Evolutionary conservation across 2,888 invertebrate genomes (phyloP), one percentile per base, ranked within the genome.

Genomic region (Dasysyrphus albostriatus): DNA sequence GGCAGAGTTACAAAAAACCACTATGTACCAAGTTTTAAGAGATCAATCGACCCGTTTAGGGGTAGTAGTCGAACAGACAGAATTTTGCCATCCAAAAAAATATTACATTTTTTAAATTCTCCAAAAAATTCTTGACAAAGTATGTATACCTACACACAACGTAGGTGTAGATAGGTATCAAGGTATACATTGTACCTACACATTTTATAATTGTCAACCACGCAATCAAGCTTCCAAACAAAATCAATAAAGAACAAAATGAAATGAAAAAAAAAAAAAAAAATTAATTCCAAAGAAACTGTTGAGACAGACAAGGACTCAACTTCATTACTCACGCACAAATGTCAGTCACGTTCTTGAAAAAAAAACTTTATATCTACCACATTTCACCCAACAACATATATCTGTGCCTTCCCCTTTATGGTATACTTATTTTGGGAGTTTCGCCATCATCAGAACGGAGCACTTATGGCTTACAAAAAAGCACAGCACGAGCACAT

Each of bases 341-440:
- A 24, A 24, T 59, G 59, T 59, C 67, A 67, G 73, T 78, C 83
- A 83, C 83, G 78, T 83, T 44, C 67, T 56, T 67, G 32, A 69
- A 47, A 56, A 44, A n/a, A 54, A 42, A 61, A 61, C 5, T 61
- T 42, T 63, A 67, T 72, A 49, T 24, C 2, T 32, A 32, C 19
- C 39, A 67, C 51, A 51, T 51, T 51, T 37, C 51, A 54, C 29
- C 39, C 69, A 69, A 54, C 49, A 19, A 34, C 6, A 14, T 10
- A 9, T 12, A 59, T 19, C 16, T 59, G 12, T 19, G 39, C 29
- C 44, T 32, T 12, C 47, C 47, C 47, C 32, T 16, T 32, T 29
- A 65, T 65, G 47, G 14, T 65, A 24, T 24, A 47, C 47, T 49
- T 67, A 49, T 67, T 67, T 67, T 19, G 19, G 49, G 29, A 69